These are phyloP conservation scores for Trypoxylus dichotomus DNA, from an alignment of 1,140 invertebrate genomes.

Conservation along the genomic window DNA sequence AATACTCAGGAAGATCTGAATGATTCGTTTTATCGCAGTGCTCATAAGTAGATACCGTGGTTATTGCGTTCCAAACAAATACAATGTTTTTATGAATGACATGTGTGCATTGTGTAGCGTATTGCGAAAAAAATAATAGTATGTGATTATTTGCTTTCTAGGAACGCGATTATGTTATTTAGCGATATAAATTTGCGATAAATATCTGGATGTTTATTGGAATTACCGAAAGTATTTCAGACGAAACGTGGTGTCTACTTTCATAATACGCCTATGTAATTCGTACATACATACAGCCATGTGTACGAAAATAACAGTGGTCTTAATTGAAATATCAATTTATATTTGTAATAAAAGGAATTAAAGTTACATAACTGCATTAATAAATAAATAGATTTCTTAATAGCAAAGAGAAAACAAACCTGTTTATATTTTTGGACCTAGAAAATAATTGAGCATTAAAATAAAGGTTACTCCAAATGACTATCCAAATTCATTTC, in stretches of 20 bases:
- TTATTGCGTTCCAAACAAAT: constrained; percentile 8
- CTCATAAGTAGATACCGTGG: background rate
- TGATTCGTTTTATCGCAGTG: background rate
- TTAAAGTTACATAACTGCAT: no score
- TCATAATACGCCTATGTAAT: background rate
- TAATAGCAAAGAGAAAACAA: no score
- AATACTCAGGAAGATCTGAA: background rate
- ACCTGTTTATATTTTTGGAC: no score
- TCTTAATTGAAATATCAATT: no score
- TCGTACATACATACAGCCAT: background rate
- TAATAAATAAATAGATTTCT: no score
- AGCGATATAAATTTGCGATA: background rate
- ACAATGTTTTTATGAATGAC: constrained; percentile 7
- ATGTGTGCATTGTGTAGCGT: background rate
- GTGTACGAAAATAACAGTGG: no score
- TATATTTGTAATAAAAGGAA: no score
- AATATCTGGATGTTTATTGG: background rate
- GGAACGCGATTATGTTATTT: background rate
- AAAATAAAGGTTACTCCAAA: no score
- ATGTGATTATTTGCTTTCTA: background rate
- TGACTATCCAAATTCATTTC: no score
- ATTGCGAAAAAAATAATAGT: background rate
- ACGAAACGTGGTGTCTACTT: background rate
- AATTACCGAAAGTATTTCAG: background rate
- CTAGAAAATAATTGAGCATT: no score